Evolutionary conservation across 2,888 invertebrate species (phyloP), one percentile per base, ranked within the genome.

Genomic region (Argyra leucocephala): DNA sequence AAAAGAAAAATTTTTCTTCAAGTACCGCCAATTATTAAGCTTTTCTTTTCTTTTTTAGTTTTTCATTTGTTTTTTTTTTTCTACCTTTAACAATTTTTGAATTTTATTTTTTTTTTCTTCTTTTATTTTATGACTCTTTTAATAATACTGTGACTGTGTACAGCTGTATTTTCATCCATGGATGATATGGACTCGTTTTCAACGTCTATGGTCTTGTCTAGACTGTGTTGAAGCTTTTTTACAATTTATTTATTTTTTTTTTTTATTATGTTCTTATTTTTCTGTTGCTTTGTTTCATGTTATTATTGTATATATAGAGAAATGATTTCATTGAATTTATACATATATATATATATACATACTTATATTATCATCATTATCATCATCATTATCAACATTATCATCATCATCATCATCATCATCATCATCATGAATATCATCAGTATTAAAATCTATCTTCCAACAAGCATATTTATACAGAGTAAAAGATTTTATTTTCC

Each of bases 161-260:
- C 15, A 48, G 15, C 48, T 18, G 15, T 18, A 48, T 48, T 18
- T 48, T 18, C 12, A 48, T 48, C 6, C 48, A 48, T 48, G 48
- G n/a, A 48, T 48, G 15, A 31, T 48, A 48, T 15, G 48, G 18
- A 48, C 48, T 48, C n/a, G 48, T 48, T 48, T 22, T 59, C 23
- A 23, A 59, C 59, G 59, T 59, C 59, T 59, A 18, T 59, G 15
- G 23, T 59, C 23, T 23, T 23, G 59, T 59, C 59, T 59, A 59
- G 59, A 59, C 59, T 22, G 23, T 22, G 23, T 59, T 59, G 59
- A 59, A 59, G 59, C 59, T 59, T 59, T 59, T 59, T 23, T n/a
- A n/a, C 59, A 18, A 15, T 23, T 59, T 23, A 15, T 48, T 18
- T 18, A 3, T 48, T 48, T 48, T 48, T 48, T 3, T 48, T 48